phyloP scores from a whole-genome alignment of 1,140 invertebrate species.

The Vanessa tameamea region DNA sequence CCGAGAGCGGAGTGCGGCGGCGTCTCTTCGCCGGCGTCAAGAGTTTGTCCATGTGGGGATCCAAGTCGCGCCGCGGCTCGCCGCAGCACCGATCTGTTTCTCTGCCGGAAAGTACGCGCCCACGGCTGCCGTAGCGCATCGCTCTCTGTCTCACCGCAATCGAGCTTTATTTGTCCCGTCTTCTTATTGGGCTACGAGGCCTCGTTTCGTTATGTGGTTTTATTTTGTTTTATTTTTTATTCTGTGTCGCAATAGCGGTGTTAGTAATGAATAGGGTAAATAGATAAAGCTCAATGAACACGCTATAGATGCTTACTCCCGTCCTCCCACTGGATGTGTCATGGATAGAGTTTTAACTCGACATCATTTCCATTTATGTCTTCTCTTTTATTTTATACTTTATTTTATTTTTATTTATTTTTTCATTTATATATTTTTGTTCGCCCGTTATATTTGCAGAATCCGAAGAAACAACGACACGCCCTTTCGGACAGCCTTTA shows the following conservation, averaged over 20 bases:
- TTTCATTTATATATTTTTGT: conserved; percentile 74
- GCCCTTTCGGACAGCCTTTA: conserved; percentile 88
- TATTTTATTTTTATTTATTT: conserved; percentile 61
- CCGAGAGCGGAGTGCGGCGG: conserved; percentile 80
- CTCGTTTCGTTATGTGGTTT: conserved; percentile 69
- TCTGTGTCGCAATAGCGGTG: conserved; percentile 60
- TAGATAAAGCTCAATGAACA: conserved; percentile 67
- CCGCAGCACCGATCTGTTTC: conserved; percentile 89
- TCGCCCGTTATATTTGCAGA: conserved; percentile 79
- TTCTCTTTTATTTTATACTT: conserved; percentile 51
- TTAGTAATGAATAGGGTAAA: conserved; percentile 70
- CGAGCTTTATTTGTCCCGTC: conserved; percentile 76
- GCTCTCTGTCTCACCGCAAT: conserved; percentile 70
- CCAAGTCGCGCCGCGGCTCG: conserved; percentile 83
- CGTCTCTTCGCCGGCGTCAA: conserved; percentile 88
- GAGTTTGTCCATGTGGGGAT: conserved; percentile 87
- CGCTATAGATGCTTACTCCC: conserved; percentile 69
- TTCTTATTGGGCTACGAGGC: conserved; percentile 63
- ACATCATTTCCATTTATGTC: conserved; percentile 40
- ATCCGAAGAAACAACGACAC: conserved; percentile 83
- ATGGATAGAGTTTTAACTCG: conserved; percentile 47
- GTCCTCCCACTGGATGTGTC: conserved; percentile 56
- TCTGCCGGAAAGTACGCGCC: conserved; percentile 89
- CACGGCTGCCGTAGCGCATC: conserved; percentile 69
- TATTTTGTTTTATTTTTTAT: conserved; percentile 59